Evolutionary conservation across 2,797 vertebrate species (phyloP), one percentile per base, ranked within the genome.

Genomic region (Glyptemys insculpta): DNA sequence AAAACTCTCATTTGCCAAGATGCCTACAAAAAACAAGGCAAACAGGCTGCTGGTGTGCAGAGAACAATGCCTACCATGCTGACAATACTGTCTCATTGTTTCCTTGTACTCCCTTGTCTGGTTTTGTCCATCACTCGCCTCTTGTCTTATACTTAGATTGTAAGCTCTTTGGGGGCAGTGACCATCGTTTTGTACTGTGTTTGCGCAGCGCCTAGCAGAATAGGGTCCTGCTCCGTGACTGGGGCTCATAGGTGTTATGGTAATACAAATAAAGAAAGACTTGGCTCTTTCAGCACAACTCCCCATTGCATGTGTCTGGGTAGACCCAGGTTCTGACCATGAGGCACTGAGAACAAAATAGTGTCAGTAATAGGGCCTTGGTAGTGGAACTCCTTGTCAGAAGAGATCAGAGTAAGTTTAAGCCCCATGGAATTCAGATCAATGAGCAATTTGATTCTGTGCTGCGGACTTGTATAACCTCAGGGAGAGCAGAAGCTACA

Each of bases 381-480:
- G 54, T 15, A 47, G 78, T 62, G 37, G 91, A 85, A 37, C 52
- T 83, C n/a, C 44, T 31, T 49, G 8, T 78, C 44, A 25, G 54
- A 62, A 37, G 31, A 82, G 90, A 59, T 0, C 0, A 5, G 44
- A 52, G 1, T 34, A n/a, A 68, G 7, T 50, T 44, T 19, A 72
- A 80, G 49, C 10, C 3, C 0, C 2, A 65, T 31, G 8, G 31
- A 8, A 2, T 56, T 37, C 11, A 2, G 19, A 27, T 86, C 65
- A 78, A 16, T 2, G 59, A 5, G 23, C 15, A 34, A 74, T 3
- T 7, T 7, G 0, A 0, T 1, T 44, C 4, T 14, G n/a, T 25
- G 3, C 9, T 0, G 54, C 23, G 4, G 54, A 1, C 1, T 14
- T 0, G 12, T 1, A 9, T 3, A 6, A 37, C 5, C 62, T n/a